Conservation (phyloP, 1,140 invertebrate species). For the Gonioctena quinquepunctata region DNA sequence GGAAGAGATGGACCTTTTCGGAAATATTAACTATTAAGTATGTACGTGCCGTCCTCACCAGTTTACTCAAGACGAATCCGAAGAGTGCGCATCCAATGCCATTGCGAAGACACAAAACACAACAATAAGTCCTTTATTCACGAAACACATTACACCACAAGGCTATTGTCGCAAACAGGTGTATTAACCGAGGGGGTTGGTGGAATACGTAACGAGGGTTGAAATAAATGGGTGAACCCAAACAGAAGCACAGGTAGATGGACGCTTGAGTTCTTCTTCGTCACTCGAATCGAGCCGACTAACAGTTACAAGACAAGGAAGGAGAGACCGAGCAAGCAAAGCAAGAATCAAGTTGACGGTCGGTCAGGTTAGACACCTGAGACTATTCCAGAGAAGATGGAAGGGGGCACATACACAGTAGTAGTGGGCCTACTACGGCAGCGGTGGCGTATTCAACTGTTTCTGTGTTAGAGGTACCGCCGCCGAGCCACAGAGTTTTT, state of each 20-base stretch:
- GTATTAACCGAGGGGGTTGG: background rate
- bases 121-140: background rate
- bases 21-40: no score
- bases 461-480: slow-evolving; percentile 40
- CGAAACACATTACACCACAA: slow-evolving; percentile 3
- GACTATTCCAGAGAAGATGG: slow-evolving; percentile 13
- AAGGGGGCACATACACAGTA: slow-evolving; percentile 35
- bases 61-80: background rate
- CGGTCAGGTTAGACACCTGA: slow-evolving; percentile 23
- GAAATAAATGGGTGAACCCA: background rate
- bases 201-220: background rate
- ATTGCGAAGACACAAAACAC: background rate
- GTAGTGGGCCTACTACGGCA: slow-evolving; percentile 45
- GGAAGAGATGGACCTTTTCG: no score
- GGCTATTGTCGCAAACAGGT: background rate
- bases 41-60: background rate
- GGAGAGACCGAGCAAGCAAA: slow-evolving; percentile 1
- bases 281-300: background rate
- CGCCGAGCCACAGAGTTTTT: slow-evolving; percentile 26
- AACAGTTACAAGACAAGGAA: slow-evolving; percentile 11
- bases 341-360: slow-evolving; percentile 21
- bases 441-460: slow-evolving; percentile 50
- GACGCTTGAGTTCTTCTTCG: slow-evolving; percentile 2
- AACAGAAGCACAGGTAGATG: slow-evolving; percentile 8
- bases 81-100: background rate